Percentiles rank a stretch among this genome's conserved stretches.
phyloP scores from a whole-genome alignment of 2,797 vertebrate species.

The Pelobates cultripes region DNA sequence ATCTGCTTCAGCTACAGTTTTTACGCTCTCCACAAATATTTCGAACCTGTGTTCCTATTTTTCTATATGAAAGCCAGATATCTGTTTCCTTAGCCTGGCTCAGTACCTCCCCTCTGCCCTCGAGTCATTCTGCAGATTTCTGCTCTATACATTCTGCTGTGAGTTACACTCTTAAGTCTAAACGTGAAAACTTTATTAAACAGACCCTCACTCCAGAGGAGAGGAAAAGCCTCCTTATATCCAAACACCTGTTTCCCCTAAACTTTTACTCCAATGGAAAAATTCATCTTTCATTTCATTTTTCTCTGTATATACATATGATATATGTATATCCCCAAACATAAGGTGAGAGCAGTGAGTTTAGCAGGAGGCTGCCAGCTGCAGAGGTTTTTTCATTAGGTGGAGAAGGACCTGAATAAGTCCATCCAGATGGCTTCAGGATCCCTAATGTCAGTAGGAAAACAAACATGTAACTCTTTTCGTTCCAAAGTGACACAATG shows the following conservation, averaged over 20 bases:
- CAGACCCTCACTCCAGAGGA: slow-evolving; percentile 38
- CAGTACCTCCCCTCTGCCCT: slow-evolving; percentile 24
- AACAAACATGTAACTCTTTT: slow-evolving; percentile 45
- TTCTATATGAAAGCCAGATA: neutral
- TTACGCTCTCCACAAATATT: neutral
- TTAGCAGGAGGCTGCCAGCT: slow-evolving; percentile 45
- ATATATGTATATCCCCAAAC: slow-evolving; percentile 35
- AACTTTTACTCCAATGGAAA: slow-evolving; percentile 44
- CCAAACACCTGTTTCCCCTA: slow-evolving; percentile 55
- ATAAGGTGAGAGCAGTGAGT: slow-evolving; percentile 10
- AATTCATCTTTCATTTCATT: slow-evolving; percentile 51
- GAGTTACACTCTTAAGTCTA: slow-evolving; percentile 28
- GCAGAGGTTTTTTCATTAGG: slow-evolving; percentile 41
- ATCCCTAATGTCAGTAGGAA: slow-evolving; percentile 27
- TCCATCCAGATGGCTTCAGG: slow-evolving; percentile 40
- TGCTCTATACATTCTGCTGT: slow-evolving; percentile 11
- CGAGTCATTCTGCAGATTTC: slow-evolving; percentile 45
- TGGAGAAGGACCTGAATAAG: slow-evolving; percentile 36
- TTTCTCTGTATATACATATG: slow-evolving; percentile 37
- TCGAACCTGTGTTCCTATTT: neutral
- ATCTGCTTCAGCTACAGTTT: neutral
- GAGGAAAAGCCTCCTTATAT: slow-evolving; percentile 42
- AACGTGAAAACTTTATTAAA: slow-evolving; percentile 53
- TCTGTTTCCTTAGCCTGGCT: neutral
- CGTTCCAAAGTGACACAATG: neutral